Conservation (phyloP, 2,797 vertebrate genomes). For the Enteromius afrohamiltoni region DNA sequence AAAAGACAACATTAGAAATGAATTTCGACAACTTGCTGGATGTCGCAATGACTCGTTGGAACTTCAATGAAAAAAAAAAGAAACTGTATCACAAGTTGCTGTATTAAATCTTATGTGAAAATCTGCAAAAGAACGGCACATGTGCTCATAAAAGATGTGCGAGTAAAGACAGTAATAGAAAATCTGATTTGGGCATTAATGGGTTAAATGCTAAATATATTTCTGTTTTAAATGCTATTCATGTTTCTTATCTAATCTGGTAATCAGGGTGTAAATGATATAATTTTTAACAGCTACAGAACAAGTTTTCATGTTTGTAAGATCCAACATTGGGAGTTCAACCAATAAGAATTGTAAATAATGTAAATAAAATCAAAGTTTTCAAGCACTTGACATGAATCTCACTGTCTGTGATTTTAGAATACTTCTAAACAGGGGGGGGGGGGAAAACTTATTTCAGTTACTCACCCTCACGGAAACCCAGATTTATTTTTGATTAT, state of each 20-base stretch:
- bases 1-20: neutral
- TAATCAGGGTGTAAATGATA: slow-evolving; percentile 18
- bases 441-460: neutral
- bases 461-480: too few species aligned
- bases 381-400: slow-evolving; percentile 35
- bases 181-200: slow-evolving; percentile 34
- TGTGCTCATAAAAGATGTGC: neutral
- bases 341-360: slow-evolving; percentile 53
- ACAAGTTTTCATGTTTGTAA: slow-evolving; percentile 6
- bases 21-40: neutral
- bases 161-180: neutral
- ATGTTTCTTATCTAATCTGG: slow-evolving; percentile 22
- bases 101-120: slow-evolving; percentile 10
- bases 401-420: neutral
- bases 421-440: neutral
- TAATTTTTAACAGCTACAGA: slow-evolving; percentile 23
- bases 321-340: slow-evolving; percentile 62
- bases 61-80: neutral
- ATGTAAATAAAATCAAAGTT: slow-evolving; percentile 72
- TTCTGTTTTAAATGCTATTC: slow-evolving; percentile 31
- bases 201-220: neutral
- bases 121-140: neutral
- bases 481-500: neutral
- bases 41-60: neutral
- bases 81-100: neutral